Evolutionary conservation across 1,140 invertebrate species (phyloP).

Genomic region (Periplaneta americana): DNA sequence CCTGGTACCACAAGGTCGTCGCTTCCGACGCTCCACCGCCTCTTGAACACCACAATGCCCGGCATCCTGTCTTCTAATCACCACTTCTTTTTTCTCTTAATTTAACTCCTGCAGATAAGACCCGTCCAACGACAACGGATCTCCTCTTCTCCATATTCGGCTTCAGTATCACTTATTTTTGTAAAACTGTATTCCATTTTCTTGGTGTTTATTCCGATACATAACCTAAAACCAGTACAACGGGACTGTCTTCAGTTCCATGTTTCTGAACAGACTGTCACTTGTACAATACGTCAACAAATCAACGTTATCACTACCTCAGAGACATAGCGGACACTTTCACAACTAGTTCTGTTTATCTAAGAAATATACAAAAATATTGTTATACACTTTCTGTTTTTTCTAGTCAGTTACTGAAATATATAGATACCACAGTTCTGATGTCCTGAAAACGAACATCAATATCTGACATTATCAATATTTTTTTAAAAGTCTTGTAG

Average conservation of each 20-base stretch:
- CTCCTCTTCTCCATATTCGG: neutral
- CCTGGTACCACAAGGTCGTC: slow-evolving; percentile 85
- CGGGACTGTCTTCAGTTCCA: neutral
- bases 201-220: too few species aligned
- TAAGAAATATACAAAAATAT: neutral
- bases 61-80: slow-evolving; percentile 58
- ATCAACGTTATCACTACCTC: neutral
- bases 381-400: neutral
- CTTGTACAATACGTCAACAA: neutral
- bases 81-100: neutral
- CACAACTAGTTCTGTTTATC: too few species aligned
- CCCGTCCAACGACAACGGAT: too few species aligned
- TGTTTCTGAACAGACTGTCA: neutral
- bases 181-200: neutral
- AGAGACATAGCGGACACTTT: neutral
- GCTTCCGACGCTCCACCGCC: slow-evolving; percentile 83
- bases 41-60: slow-evolving; percentile 76
- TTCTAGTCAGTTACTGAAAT: neutral
- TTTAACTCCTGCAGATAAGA: neutral
- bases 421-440: neutral
- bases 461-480: too few species aligned
- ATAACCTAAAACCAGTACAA: neutral
- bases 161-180: neutral
- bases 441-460: neutral
- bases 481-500: neutral